Base-by-base conservation (phyloP, 2,113 vertebrate genomes). In the Salvelinus namaycush region DNA sequence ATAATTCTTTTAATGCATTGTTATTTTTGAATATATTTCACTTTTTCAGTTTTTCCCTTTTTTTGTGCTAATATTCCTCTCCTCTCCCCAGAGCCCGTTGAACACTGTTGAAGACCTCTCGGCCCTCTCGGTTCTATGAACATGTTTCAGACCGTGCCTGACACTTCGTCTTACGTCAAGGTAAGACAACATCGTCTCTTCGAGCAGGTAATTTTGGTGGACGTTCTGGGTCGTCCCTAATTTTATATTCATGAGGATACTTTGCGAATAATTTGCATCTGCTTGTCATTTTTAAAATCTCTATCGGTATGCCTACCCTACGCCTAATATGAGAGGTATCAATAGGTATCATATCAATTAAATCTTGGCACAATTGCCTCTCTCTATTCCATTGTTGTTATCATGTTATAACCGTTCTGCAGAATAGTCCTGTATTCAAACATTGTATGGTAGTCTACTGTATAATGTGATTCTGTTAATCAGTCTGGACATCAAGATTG, bases 91-190 rank as follows among this genome's bases (percentile, higher is more conserved):
- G 91, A 83, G 87, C 81, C 87, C 84, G 81, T 76, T 88, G 87
- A 92, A 86, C 86, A 88, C 87, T 83, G 81, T 75, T 88, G 87
- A 91, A 86, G 86, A 88, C 79, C 85, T 87, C 79, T 84, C 85
- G 86, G 86, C 89, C 85, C 89, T 85, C 89, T 87, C 88, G 87
- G 87, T 86, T 88, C 77, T 84, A 87, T 84, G 87, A 96, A 92
- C 93, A 97, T 99, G 97, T 97, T 98, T 94, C 97, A 99, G 93
- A 99, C 95, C 76, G 97, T 99, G 76, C 97, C 96, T 76, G 97
- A 99, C 94, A 98, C 95, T 34, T 96, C 96, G 89, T 99, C 97
- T 96, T 97, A 97, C 92, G 95, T 99, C 94, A 98, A 98, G 97
- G 97, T 98, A 98, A 98, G 96, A 97, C 93, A 88, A 82, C 93